phyloP scores from a whole-genome alignment of 2,113 vertebrate genomes.

The Tachuris rubrigastra region DNA sequence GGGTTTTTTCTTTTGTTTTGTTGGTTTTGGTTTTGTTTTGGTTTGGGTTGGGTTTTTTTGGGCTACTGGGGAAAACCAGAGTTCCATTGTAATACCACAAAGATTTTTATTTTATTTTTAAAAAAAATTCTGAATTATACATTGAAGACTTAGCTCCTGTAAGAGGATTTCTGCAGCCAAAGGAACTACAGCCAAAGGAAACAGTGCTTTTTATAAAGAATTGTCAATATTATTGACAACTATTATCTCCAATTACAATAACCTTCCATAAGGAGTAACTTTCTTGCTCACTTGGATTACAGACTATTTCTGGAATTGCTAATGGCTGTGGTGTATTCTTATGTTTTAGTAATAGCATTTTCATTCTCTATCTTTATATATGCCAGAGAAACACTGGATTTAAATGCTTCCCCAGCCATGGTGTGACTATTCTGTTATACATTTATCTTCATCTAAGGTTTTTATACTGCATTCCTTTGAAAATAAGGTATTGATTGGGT shows the following conservation, averaged over 20 bases:
- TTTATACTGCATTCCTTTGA: neutral
- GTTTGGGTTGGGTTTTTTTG: neutral
- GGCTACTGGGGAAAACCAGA: neutral
- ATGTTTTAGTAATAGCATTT: neutral
- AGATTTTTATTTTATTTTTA: neutral
- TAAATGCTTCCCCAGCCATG: neutral
- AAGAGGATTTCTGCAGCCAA: neutral
- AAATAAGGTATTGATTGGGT: neutral
- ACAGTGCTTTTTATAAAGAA: neutral
- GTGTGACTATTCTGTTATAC: neutral
- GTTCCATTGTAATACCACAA: neutral
- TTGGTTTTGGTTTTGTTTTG: neutral
- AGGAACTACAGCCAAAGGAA: neutral
- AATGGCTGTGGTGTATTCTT: neutral
- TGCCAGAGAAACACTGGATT: neutral
- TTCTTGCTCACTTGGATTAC: neutral
- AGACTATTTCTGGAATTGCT: neutral
- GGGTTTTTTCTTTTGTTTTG: neutral
- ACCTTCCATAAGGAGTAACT: neutral
- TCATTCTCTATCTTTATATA: neutral
- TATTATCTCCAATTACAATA: neutral
- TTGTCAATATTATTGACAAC: constrained; percentile 20
- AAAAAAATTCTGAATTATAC: neutral
- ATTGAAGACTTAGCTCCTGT: neutral
- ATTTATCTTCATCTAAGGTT: neutral